Percentiles rank a stretch among this genome's conserved stretches.
Conservation (phyloP, 2,113 vertebrate species). For the Ranitomeya imitator region DNA sequence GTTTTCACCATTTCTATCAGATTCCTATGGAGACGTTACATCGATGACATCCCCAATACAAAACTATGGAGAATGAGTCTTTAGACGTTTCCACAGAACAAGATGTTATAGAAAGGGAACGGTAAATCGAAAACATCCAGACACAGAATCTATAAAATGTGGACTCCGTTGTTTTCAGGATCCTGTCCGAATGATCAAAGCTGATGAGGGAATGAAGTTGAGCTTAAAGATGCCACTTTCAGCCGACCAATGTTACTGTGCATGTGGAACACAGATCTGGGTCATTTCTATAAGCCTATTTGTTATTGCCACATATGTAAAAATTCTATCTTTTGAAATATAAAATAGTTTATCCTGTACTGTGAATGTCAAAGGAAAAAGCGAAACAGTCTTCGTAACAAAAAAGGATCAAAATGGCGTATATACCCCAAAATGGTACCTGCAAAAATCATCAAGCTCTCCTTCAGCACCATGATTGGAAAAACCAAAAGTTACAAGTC, state of each 20-base stretch:
- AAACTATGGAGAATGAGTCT: not conserved
- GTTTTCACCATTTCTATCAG: not conserved
- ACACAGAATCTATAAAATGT: constrained; percentile 36
- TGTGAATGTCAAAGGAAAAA: too few species aligned
- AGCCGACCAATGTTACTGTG: not conserved
- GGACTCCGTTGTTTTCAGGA: constrained; percentile 25
- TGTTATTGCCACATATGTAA: too few species aligned
- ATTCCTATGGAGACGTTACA: not conserved
- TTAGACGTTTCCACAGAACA: too few species aligned
- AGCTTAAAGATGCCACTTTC: constrained; percentile 15
- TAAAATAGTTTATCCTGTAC: too few species aligned
- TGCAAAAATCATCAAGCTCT: too few species aligned
- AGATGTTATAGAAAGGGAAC: not conserved
- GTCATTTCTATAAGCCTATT: not conserved
- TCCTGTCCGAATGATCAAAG: constrained; percentile 30
- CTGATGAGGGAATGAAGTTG: not conserved
- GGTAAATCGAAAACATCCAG: constrained; percentile 28
- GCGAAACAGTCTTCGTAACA: too few species aligned
- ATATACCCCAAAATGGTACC: too few species aligned
- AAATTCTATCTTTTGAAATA: too few species aligned
- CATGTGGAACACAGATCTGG: not conserved
- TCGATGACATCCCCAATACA: not conserved
- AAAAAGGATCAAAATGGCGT: too few species aligned
- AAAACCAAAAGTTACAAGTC: too few species aligned
- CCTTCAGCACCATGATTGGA: too few species aligned